A percentile compares a stretch with the other conserved stretches of the same genome.
Conservation (phyloP, 2,888 invertebrate species). For the Ochlodes sylvanus region DNA sequence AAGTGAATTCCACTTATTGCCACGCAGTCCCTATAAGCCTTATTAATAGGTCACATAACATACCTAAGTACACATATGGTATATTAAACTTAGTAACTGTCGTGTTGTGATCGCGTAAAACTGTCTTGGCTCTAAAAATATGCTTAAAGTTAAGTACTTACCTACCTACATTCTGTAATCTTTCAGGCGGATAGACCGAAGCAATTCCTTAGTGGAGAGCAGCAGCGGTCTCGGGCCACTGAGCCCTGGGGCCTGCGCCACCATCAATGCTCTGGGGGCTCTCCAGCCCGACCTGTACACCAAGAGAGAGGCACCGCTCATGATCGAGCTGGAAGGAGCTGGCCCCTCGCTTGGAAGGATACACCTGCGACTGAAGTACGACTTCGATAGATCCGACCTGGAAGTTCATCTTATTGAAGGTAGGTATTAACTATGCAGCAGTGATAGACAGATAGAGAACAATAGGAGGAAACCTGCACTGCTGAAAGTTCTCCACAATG, state of each 20-base stretch:
- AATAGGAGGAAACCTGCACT: too few relatives aligned
- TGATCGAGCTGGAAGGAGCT: constrained; percentile 86
- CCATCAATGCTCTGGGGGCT: constrained; percentile 87
- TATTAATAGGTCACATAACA: too few relatives aligned
- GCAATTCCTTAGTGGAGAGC: constrained; percentile 80
- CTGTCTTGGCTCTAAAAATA: too few relatives aligned
- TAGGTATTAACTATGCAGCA: too few relatives aligned
- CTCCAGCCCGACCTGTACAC: constrained; percentile 95
- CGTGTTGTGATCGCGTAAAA: too few relatives aligned
- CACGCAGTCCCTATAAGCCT: too few relatives aligned
- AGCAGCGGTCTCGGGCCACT: constrained; percentile 74
- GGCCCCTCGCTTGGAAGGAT: constrained; percentile 92
- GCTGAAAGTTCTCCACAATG: too few relatives aligned
- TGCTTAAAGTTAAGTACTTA: too few relatives aligned
- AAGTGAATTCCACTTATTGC: too few relatives aligned
- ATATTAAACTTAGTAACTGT: too few relatives aligned
- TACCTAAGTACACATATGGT: too few relatives aligned
- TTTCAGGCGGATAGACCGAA: constrained; percentile 80
- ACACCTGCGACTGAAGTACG: constrained; percentile 94
- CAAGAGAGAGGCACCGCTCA: constrained; percentile 90
- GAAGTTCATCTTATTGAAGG: constrained; percentile 97
- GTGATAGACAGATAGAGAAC: too few relatives aligned
- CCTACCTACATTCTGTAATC: not conserved
- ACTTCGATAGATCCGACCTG: constrained; percentile 95
- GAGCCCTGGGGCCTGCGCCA: constrained; percentile 72